Evolutionary conservation across 2,888 invertebrate genomes (phyloP), one percentile per base, ranked within the genome.

Genomic region (Octonoba sinensis): DNA sequence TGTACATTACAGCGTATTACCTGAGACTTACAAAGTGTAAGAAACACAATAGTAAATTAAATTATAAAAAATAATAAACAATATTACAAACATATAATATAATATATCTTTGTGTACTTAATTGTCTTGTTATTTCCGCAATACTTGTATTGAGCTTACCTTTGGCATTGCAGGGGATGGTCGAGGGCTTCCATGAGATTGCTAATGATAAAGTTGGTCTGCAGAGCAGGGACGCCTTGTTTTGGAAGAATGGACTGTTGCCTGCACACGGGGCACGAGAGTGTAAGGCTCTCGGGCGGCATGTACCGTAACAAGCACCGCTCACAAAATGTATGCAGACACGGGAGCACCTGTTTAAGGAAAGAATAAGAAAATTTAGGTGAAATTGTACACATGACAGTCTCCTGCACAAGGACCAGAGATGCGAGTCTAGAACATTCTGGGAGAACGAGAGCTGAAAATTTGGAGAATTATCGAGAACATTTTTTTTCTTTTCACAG

Each of bases 281-380:
- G 87, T 6, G 90, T 89, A 62, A 90, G 87, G 84, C 89, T 89
- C 86, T 90, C 89, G 0, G 89, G 85, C 3, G 90, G 90, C 70
- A 90, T 88, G 87, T 89, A 89, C 75, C 86, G 86, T 20, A 87
- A 87, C 72, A 90, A 87, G 85, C 90, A 90, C 73, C 86, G 85
- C 86, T 89, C 88, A 85, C 90, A 90, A 87, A 90, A 90, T 27
- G 90, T 89, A 86, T 90, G 90, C 27, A 90, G 87, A 85, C 90
- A 90, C 16, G 90, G 90, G 73, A 90, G 86, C 59, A 90, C 89
- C 88, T 88, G 69, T 15, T 64, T 1, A 62, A 54, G 27, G 20
- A 24, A 49, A 8, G n/a, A 47, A 6, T 1, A 18, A 36, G 47
- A 62, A 13, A 22, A 13, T 59, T 3, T 22, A 59, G 1, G 16